Evolutionary conservation across 2,888 invertebrate genomes (phyloP).

Genomic region (Strigamia transsilvanica): DNA sequence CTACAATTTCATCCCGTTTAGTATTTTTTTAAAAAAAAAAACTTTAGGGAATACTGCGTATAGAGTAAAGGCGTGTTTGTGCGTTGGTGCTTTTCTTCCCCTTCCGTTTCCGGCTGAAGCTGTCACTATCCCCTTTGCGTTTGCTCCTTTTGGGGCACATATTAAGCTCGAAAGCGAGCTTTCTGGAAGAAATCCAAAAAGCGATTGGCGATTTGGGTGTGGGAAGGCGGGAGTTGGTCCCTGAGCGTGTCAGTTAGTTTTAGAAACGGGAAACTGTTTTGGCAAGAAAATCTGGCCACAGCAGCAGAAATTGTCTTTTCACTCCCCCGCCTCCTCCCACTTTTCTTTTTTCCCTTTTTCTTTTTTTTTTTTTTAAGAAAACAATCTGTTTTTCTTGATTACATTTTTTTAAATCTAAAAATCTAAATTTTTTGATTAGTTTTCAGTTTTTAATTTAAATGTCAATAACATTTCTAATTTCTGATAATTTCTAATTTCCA

Average conservation of each 20-base stretch:
- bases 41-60: not conserved
- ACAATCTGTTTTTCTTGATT: not conserved
- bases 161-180: conserved; percentile 29
- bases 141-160: conserved; percentile 26
- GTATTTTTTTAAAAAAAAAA: not conserved
- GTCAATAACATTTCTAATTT: not conserved
- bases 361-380: not conserved
- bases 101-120: conserved; percentile 45
- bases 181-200: conserved; percentile 45
- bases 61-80: conserved; percentile 39
- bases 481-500: not conserved
- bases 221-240: conserved; percentile 9
- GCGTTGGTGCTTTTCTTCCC: conserved; percentile 30
- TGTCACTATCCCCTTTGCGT: conserved; percentile 30
- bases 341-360: not conserved
- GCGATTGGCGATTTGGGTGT: conserved; percentile 43
- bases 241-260: conserved; percentile 41
- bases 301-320: conserved; percentile 46
- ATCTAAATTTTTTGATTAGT: not conserved
- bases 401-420: not conserved
- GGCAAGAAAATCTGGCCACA: conserved; percentile 45
- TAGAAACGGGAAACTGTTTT: conserved; percentile 31
- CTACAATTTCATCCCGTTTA: not conserved
- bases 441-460: not conserved
- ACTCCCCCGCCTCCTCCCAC: not conserved